Evolutionary conservation across 2,888 invertebrate genomes (phyloP).

Genomic region (Eremobia ochroleuca): DNA sequence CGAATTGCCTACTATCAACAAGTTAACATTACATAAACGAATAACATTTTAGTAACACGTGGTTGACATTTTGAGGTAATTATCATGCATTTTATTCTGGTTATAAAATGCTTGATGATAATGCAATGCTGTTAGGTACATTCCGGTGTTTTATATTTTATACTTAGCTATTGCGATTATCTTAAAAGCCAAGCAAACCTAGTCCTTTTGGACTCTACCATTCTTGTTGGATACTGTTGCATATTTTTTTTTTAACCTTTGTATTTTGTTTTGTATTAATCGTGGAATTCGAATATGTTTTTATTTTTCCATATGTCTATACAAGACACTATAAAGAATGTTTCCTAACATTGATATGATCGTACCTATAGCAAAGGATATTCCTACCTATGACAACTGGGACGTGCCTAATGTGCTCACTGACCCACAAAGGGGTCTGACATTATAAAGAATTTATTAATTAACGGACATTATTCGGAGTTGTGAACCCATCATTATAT

Average conservation of each 20-base stretch:
- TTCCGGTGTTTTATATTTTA: constrained; percentile 15
- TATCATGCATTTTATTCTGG: constrained; percentile 32
- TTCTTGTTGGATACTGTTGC: not conserved
- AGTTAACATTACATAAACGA: constrained; percentile 17
- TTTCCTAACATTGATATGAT: not conserved
- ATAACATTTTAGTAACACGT: constrained; percentile 38
- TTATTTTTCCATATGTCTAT: not conserved
- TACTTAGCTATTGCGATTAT: not conserved
- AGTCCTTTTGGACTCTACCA: not conserved
- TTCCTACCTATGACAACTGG: constrained; percentile 32
- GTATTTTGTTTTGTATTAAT: not conserved
- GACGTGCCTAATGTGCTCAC: constrained; percentile 41
- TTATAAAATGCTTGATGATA: constrained; percentile 26
- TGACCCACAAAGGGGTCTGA: constrained; percentile 46
- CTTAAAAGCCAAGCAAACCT: not conserved
- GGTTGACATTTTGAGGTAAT: constrained; percentile 45
- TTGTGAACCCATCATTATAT: constrained; percentile 33
- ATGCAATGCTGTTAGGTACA: constrained; percentile 23
- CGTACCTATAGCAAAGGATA: constrained; percentile 12
- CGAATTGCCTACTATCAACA: constrained; percentile 3
- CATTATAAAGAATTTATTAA: constrained; percentile 46
- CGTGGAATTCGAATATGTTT: not conserved
- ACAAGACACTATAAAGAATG: not conserved
- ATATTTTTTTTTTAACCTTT: not conserved
- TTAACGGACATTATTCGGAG: constrained; percentile 24